phyloP scores from a whole-genome alignment of 2,797 vertebrate species.

The Mareca strepera region DNA sequence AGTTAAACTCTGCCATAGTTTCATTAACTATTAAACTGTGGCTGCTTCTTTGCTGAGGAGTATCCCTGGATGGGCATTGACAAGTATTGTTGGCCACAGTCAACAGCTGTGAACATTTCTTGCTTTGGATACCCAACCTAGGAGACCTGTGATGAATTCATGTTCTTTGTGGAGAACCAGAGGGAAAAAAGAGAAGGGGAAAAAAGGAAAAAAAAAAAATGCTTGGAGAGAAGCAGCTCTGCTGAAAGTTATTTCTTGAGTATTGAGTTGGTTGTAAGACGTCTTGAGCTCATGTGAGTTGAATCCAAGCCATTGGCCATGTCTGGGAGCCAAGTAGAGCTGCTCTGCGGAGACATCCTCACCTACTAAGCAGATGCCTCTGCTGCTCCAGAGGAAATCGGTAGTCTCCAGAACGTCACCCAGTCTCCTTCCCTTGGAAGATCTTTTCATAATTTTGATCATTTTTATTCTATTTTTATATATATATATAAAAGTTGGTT shows the following conservation, averaged over 20 bases:
- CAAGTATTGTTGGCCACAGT: neutral
- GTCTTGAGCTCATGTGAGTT: neutral
- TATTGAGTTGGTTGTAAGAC: neutral
- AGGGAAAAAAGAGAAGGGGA: rapidly evolving
- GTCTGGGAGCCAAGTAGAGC: neutral
- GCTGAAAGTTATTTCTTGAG: neutral
- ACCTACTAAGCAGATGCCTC: neutral
- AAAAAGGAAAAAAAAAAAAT: neutral
- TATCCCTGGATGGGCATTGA: neutral
- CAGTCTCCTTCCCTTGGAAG: neutral
- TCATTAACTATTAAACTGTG: neutral
- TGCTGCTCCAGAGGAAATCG: neutral
- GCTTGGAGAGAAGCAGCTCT: neutral
- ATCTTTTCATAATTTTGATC: neutral
- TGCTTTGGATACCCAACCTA: neutral
- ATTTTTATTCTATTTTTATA: neutral
- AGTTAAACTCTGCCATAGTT: neutral
- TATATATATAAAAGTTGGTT: neutral
- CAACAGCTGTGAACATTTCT: neutral
- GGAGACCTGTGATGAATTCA: neutral
- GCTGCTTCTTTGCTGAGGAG: neutral
- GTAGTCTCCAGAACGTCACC: neutral
- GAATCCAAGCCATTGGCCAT: neutral
- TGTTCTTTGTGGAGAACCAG: neutral
- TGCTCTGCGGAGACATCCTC: neutral